Evolutionary conservation across 2,113 vertebrate species (phyloP).

Genomic region (Typhlomys cinereus): DNA sequence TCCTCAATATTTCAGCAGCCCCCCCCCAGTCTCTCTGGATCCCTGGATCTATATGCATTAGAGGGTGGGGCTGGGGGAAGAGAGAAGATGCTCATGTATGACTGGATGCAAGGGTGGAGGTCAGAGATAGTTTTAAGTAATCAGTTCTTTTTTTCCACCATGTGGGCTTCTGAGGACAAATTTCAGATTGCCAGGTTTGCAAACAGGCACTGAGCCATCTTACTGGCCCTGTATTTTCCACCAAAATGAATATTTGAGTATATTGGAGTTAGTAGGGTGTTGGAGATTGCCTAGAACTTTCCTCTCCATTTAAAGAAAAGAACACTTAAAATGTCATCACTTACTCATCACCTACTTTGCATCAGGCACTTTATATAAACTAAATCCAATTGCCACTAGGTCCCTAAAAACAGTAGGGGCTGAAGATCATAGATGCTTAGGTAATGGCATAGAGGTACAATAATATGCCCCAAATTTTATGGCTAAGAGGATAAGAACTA

Average conservation of each 20-base stretch:
- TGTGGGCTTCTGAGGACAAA: no score
- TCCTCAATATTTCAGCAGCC: neutral
- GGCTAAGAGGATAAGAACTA: neutral
- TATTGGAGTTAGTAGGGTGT: neutral
- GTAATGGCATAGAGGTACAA: neutral
- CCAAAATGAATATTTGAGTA: neutral
- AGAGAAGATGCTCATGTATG: no score
- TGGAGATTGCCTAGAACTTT: neutral
- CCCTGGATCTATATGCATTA: no score
- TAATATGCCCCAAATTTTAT: neutral
- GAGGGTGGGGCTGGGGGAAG: no score
- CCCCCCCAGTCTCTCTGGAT: no score
- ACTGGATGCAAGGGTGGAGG: no score
- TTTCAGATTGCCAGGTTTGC: no score
- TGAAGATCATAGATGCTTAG: neutral
- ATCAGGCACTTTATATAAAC: neutral
- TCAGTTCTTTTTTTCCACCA: no score
- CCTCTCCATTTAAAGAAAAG: neutral
- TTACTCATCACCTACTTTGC: neutral
- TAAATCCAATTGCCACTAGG: neutral
- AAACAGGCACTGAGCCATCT: no score
- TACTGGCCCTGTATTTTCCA: constrained; percentile 7
- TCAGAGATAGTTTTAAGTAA: no score
- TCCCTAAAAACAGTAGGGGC: neutral
- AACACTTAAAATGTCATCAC: neutral